phyloP scores from a whole-genome alignment of 1,140 invertebrate species.

The Bombus pascuorum region DNA sequence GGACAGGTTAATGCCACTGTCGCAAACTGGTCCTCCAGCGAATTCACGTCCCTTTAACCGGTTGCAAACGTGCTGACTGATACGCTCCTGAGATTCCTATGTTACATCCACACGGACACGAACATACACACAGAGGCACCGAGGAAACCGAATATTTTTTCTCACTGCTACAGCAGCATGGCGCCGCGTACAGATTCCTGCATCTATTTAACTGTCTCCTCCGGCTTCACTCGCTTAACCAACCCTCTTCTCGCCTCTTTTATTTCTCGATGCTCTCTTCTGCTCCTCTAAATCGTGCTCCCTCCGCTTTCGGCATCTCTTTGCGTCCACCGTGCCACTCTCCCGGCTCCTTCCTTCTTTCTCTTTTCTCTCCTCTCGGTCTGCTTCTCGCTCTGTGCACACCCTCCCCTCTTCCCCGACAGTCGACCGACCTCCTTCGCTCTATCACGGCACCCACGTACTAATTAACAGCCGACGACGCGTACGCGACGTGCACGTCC shows the following conservation, averaged over 20 bases:
- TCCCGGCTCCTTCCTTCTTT: neutral
- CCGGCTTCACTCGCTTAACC: constrained; percentile 26
- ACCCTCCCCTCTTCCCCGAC: constrained; percentile 9
- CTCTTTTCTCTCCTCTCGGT: too few relatives aligned
- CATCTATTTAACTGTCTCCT: constrained; percentile 74
- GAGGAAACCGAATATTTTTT: constrained; percentile 42
- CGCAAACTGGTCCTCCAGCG: neutral
- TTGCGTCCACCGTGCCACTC: constrained; percentile 8
- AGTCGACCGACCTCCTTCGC: neutral
- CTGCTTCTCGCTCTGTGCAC: neutral
- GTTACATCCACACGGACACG: constrained; percentile 16
- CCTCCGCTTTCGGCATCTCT: constrained; percentile 49
- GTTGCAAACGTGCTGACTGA: constrained; percentile 10
- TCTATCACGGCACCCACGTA: constrained; percentile 51
- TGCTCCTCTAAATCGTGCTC: constrained; percentile 40
- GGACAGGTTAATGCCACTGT: neutral
- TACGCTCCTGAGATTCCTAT: constrained; percentile 43
- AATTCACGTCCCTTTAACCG: constrained; percentile 6
- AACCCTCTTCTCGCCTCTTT: constrained; percentile 40
- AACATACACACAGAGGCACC: constrained; percentile 5
- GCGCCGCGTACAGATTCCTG: constrained; percentile 79
- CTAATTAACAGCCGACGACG: constrained; percentile 57
- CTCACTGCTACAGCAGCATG: constrained; percentile 63
- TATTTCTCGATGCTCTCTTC: constrained; percentile 58
- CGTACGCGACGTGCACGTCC: constrained; percentile 9